Evolutionary conservation across 2,797 vertebrate species (phyloP), one percentile per base, ranked within the genome.

Genomic region (Bradypodion pumilum): DNA sequence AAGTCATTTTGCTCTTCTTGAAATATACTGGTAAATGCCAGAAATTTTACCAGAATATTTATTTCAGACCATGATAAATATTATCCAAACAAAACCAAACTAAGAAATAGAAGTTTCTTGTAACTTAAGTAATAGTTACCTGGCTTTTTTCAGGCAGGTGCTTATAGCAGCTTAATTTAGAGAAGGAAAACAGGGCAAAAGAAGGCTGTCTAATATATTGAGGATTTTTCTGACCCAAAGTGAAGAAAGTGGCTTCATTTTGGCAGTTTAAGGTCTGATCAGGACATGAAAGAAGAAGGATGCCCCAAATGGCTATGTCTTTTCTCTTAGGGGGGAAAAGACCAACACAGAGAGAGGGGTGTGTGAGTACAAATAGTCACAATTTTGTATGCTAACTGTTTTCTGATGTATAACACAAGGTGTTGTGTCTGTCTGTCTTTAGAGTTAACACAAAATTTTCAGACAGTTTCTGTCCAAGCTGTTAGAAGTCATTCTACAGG

Each of bases 401-500:
- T 52, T 35, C n/a, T n/a, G n/a, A n/a, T n/a, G n/a, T n/a, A n/a
- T n/a, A n/a, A n/a, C n/a, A n/a, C n/a, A n/a, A n/a, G n/a, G n/a
- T n/a, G n/a, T 49, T 49, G 46, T 49, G 46, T 75, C 60, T 82
- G 37, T 75, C 40, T 29, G 1, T 60, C 1, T 85, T 75, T 87
- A 72, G 25, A 29, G 1, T 37, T 56, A 84, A 73, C 52, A 68
- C 75, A 59, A 74, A 80, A 21, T 63, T 72, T 35, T 2, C 37
- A 77, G 25, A 19, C 37, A 1, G 1, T 82, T 92, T 90, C 87
- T 86, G 52, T 27, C 72, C 70, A 75, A 78, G 72, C 78, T 82
- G 75, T 8, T 70, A 44, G 82, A 88, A 78, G 74, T 80, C n/a
- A 4, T 88, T 91, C 86, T 90, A 70, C 88, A 92, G 91, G 82